phyloP scores from a whole-genome alignment of 1,140 invertebrate genomes.

The Hylaeus anthracinus region DNA sequence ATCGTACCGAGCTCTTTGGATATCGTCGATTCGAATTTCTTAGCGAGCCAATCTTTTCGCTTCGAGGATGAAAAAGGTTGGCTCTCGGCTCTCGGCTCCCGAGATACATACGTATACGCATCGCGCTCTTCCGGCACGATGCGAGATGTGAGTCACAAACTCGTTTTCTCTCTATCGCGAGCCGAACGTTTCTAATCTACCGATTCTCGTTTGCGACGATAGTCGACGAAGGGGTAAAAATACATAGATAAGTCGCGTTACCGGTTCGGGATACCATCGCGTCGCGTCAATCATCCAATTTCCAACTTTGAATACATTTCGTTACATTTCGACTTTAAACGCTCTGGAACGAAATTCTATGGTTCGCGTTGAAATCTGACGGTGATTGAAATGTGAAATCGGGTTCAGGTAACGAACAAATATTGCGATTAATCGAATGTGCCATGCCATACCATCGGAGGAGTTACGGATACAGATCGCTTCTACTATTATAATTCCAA shows the following conservation, averaged over 20 bases:
- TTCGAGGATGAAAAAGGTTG: conserved; percentile 6
- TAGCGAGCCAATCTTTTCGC: not conserved
- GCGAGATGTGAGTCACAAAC: conserved; percentile 44
- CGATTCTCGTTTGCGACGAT: conserved; percentile 26
- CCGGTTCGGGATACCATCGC: conserved; percentile 11
- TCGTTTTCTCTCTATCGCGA: conserved; percentile 36
- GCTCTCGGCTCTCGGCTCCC: not conserved
- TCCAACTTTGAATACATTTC: too few species aligned
- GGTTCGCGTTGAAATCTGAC: too few species aligned
- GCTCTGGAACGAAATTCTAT: too few species aligned
- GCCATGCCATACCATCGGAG: too few species aligned
- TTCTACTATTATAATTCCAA: too few species aligned
- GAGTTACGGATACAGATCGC: too few species aligned
- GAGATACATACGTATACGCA: not conserved
- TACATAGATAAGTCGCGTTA: not conserved
- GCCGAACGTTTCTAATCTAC: conserved; percentile 17
- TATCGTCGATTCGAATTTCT: not conserved
- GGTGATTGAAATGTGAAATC: too few species aligned
- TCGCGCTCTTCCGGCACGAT: conserved; percentile 30
- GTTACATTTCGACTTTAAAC: too few species aligned
- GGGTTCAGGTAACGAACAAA: too few species aligned
- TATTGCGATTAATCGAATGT: too few species aligned
- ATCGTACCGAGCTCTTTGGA: not conserved
- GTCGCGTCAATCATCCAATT: not conserved
- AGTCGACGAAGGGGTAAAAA: not conserved